A percentile compares a stretch with the other conserved stretches of the same genome.
These are phyloP conservation scores for Zaprionus davidi DNA, from an alignment of 1,140 invertebrate genomes.

Conservation along the genomic window DNA sequence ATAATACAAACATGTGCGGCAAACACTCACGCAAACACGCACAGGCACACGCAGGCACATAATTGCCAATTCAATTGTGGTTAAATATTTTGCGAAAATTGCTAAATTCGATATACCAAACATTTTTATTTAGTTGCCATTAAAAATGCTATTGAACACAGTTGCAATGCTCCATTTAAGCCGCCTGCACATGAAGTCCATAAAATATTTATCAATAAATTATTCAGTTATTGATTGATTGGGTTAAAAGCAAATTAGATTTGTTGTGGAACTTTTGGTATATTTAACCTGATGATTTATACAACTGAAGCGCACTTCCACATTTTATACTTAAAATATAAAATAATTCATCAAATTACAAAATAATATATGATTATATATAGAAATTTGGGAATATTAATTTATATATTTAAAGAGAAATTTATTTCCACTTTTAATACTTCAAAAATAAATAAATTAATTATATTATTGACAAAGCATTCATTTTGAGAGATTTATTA, in stretches of 20 bases:
- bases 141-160: slow-evolving; percentile 7
- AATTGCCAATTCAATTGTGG: slow-evolving; percentile 70
- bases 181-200: background rate
- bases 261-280: background rate
- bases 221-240: slow-evolving; percentile 21
- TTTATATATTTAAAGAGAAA: no score
- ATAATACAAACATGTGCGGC: slow-evolving; percentile 42
- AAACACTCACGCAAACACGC: slow-evolving; percentile 7
- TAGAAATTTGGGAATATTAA: no score
- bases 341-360: background rate
- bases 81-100: slow-evolving; percentile 66
- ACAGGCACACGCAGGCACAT: background rate
- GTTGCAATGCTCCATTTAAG: slow-evolving; percentile 3
- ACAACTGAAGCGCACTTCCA: background rate
- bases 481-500: no score
- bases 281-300: background rate
- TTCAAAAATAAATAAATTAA: no score
- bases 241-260: slow-evolving; percentile 9
- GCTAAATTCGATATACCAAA: slow-evolving; percentile 38
- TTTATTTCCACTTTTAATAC: no score
- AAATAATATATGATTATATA: no score
- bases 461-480: no score
- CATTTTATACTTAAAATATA: background rate
- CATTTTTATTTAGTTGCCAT: slow-evolving; percentile 20
- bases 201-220: slow-evolving; percentile 27